Base-by-base conservation (phyloP, 2,113 vertebrate genomes). In the Oreochromis aureus region DNA sequence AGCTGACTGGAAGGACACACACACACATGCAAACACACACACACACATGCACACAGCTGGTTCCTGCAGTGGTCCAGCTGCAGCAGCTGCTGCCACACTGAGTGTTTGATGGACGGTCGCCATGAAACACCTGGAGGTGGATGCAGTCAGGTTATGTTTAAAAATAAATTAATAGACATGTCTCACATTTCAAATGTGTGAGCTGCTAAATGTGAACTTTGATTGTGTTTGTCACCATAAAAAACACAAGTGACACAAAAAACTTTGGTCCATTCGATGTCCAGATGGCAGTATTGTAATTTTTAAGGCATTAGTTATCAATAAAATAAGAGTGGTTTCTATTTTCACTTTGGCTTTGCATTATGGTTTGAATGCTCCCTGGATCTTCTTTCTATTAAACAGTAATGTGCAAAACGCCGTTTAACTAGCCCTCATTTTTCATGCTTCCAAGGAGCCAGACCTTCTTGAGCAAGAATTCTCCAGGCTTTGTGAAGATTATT, bases 51-150 rank as follows among this genome's bases (percentile, higher is more conserved):
- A 71, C 71, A 87, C 89, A 91, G 91, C 92, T 94, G 92, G 86
- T 89, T 79, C 53, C 24, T 86, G 63, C 84, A 85, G 83, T 55
- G 7, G 61, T 63, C 84, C 91, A 89, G 91, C 92, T 93, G 92
- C 81, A 82, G 90, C 93, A 92, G 91, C 93, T 93, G 91, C 93
- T 93, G 90, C 80, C 63, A 85, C 87, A 59, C 36, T 39, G 83
- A 87, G 46, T 3, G 27, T 59, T 82, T 22, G 54, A 53, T 61
- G 48, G 79, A 90, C 83, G 1, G 44, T 89, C 81, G 79, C 82
- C 12, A 36, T 61, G 69, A 80, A 92, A 90, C 93, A 95, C 91
- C 93, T 94, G 91, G 76, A 84, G 80, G 22, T 36, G 24, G 16
- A 63, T 5, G 3, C 80, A 19, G 83, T n/a, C 66, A 27, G 8